Evolutionary conservation across 2,797 vertebrate species (phyloP).

Genomic region (Aotus griseimembra): DNA sequence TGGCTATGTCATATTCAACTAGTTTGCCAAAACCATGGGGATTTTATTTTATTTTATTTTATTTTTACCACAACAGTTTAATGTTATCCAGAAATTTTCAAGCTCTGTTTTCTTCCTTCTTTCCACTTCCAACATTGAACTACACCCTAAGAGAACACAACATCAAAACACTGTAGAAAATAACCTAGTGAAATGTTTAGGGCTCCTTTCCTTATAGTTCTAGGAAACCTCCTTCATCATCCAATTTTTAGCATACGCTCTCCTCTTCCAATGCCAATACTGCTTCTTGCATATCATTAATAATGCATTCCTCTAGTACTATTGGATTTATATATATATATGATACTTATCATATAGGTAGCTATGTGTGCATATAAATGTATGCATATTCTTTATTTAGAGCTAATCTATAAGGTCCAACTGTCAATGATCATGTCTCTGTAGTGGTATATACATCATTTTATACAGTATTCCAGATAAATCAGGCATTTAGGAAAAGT

Average conservation of each 20-base stretch:
- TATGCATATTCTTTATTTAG: background rate
- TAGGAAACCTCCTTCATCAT: background rate
- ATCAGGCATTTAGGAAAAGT: background rate
- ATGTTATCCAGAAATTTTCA: background rate
- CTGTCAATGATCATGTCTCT: background rate
- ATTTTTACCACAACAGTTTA: background rate
- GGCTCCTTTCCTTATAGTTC: background rate
- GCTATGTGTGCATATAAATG: background rate
- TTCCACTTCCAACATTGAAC: background rate
- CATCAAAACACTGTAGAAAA: background rate
- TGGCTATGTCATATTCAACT: background rate
- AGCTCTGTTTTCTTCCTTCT: background rate
- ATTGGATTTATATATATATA: background rate
- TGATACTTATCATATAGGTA: background rate
- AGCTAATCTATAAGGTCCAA: background rate
- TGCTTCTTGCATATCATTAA: background rate
- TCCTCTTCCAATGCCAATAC: background rate
- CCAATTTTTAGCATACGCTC: background rate
- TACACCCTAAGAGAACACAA: background rate
- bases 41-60: background rate
- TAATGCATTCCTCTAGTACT: background rate
- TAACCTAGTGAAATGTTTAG: background rate
- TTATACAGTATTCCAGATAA: background rate
- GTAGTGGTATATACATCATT: background rate
- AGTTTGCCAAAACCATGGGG: background rate